A percentile compares a stretch with the other conserved stretches of the same genome.
Evolutionary conservation across 1,140 invertebrate genomes (phyloP).

Genomic region (Wiebesia pumilae): DNA sequence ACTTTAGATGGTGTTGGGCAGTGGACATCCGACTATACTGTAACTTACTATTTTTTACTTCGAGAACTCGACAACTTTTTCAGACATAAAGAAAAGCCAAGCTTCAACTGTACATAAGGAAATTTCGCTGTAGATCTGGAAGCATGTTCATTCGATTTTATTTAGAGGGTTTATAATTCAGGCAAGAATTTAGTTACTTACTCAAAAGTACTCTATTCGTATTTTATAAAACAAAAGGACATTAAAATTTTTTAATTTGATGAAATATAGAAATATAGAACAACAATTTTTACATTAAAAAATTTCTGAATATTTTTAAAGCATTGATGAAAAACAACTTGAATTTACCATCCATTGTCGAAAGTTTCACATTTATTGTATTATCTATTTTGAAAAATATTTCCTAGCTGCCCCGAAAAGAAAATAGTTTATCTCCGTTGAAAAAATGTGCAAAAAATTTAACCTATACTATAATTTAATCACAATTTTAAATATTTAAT

Average conservation of each 20-base stretch:
- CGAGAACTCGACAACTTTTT: background rate
- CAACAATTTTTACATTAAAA: no score
- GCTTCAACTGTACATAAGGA: background rate
- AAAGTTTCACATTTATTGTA: no score
- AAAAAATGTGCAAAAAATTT: background rate
- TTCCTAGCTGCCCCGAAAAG: background rate
- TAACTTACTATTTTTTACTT: slow-evolving; percentile 68
- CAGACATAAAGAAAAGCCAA: background rate
- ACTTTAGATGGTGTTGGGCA: background rate
- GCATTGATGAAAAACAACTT: no score
- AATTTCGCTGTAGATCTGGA: background rate
- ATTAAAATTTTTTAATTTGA: no score
- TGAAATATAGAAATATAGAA: no score
- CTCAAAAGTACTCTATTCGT: no score
- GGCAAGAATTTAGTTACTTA: no score
- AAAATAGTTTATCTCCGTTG: background rate
- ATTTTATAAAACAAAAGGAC: no score
- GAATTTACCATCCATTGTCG: no score
- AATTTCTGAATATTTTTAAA: no score
- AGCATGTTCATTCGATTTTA: background rate
- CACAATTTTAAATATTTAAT: no score
- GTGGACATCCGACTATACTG: slow-evolving; percentile 60
- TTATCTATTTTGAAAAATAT: background rate
- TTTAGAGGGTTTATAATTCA: background rate
- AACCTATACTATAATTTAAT: background rate